These are phyloP conservation scores for Sebastes steindachneri DNA, from an alignment of 2,797 vertebrate genomes.

Conservation along the genomic window DNA sequence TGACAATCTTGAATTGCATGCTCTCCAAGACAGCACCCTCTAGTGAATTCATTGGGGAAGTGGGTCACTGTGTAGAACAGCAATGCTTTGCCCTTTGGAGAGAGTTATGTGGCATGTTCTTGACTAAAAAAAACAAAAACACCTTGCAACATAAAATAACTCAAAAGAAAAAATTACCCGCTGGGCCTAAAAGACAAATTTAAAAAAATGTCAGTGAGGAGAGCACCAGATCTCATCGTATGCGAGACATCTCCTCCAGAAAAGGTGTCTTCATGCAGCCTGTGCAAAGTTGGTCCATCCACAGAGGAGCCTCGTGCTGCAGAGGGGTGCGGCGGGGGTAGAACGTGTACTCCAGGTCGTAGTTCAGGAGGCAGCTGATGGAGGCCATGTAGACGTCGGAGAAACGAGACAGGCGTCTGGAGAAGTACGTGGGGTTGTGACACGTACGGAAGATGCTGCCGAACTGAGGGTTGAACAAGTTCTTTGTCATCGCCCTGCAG, in stretches of 20 bases:
- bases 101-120: constrained; percentile 17
- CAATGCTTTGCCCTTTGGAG: background rate
- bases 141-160: constrained; percentile 1
- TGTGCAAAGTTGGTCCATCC: constrained; percentile 91
- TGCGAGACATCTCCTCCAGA: constrained; percentile 87
- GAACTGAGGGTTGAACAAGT: constrained; percentile 89
- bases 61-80: constrained; percentile 4
- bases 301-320: constrained; percentile 89
- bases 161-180: background rate
- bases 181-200: constrained; percentile 28
- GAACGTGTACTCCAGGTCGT: constrained; percentile 85
- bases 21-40: constrained; percentile 40
- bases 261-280: constrained; percentile 88
- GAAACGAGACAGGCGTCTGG: constrained; percentile 86
- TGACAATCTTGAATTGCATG: background rate
- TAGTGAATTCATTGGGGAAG: constrained; percentile 25
- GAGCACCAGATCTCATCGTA: constrained; percentile 76
- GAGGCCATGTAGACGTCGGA: constrained; percentile 90
- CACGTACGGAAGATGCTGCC: constrained; percentile 90
- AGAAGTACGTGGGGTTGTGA: constrained; percentile 91
- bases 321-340: constrained; percentile 88
- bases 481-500: constrained; percentile 85
- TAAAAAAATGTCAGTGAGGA: constrained; percentile 26
- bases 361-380: constrained; percentile 87
- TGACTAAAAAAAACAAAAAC: background rate